Evolutionary conservation across 2,888 invertebrate species (phyloP).

Genomic region (Blera fallax): DNA sequence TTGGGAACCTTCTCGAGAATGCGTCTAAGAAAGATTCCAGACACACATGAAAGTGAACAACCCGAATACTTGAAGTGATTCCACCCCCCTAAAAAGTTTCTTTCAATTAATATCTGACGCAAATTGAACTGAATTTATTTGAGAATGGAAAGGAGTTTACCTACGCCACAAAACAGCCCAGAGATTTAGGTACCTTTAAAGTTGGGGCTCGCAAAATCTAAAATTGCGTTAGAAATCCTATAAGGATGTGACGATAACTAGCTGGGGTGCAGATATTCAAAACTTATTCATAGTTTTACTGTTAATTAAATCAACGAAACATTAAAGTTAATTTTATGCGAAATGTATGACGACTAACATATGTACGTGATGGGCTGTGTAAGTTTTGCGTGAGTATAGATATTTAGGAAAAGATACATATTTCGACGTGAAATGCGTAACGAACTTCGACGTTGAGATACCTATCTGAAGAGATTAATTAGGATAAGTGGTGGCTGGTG

Average conservation of each 20-base stretch:
- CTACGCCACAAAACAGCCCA: background rate
- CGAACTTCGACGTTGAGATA: background rate
- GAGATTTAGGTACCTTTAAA: background rate
- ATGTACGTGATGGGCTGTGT: background rate
- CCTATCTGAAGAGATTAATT: background rate
- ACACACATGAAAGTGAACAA: constrained; percentile 6
- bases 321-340: background rate
- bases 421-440: background rate
- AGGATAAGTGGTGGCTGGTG: background rate
- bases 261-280: background rate
- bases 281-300: background rate
- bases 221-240: constrained; percentile 14
- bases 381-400: too few species aligned
- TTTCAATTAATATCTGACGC: constrained; percentile 39
- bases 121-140: constrained; percentile 16
- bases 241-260: background rate
- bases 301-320: constrained; percentile 9
- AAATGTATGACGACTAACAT: background rate
- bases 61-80: background rate
- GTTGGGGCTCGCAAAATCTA: background rate
- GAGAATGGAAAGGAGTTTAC: background rate
- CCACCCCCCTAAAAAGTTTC: constrained; percentile 11
- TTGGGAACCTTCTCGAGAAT: background rate
- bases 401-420: background rate
- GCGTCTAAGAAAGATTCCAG: background rate